Base-by-base conservation (phyloP, 2,888 invertebrate genomes). In the Danaus chrysippus region DNA sequence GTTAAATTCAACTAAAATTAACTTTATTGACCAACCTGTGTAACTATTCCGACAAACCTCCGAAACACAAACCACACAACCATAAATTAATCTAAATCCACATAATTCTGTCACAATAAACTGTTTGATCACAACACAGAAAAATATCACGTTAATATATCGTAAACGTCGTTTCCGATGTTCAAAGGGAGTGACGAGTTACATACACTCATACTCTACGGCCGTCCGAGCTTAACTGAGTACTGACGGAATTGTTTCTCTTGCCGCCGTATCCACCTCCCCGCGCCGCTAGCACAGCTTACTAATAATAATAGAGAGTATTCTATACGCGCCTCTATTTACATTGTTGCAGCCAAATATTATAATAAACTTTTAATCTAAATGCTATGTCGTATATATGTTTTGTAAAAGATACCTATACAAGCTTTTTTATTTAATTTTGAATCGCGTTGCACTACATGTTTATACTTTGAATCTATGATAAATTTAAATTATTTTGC, bases 101-200 rank as follows among this genome's bases (percentile, higher is more conserved):
- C 64, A 64, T 64, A 44, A 61, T 56, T 19, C 62, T 61, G 64
- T 64, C 64, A 64, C 64, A 58, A 61, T 64, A 61, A 64, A 64
- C 58, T n/a, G 55, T 64, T 64, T 64, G 56, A 61, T 55, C 61
- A 61, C 58, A 64, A 61, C 61, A 64, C 61, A 44, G 58, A 56
- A 53, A 46, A 54, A 54, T 46, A 58, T 49, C 49, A 49, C 34
- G 49, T 55, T 52, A 64, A 55, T 57, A 49, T 56, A 54, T 55
- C 59, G 59, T 63, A 57, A 60, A 63, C 42, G 19, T 58, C 60
- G 49, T n/a, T 12, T 19, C 1, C 49, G 17, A 49, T 49, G 15
- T 49, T 49, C 49, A 49, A 49, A 49, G 15, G 49, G 23, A 34
- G 17, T 17, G 15, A 49, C 13, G 15, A 55, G 60, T 57, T 61